A percentile compares a stretch with the other conserved stretches of the same genome.
These are phyloP conservation scores for Synergus umbraculus DNA, from an alignment of 2,888 invertebrate genomes.

Conservation along the genomic window DNA sequence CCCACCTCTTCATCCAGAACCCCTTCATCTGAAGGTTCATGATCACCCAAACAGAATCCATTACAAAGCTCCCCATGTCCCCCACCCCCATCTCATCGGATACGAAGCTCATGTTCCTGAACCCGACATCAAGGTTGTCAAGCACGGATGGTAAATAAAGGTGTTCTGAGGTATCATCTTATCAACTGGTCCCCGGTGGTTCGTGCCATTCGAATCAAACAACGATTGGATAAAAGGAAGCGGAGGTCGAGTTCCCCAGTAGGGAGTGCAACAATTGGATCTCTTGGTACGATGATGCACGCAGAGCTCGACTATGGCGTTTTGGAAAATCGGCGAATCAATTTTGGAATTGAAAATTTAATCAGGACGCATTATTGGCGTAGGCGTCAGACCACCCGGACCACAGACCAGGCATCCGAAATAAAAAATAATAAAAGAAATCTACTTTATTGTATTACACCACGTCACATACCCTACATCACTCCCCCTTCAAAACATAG, in stretches of 20 bases:
- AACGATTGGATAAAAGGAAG: slow-evolving; percentile 28
- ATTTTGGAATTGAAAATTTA: slow-evolving; percentile 15
- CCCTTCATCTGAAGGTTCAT: slow-evolving; percentile 70
- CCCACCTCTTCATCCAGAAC: slow-evolving; percentile 72
- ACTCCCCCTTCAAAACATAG: slow-evolving; percentile 34
- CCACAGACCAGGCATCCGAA: slow-evolving; percentile 64
- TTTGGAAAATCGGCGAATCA: slow-evolving; percentile 12
- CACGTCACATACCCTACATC: slow-evolving; percentile 31
- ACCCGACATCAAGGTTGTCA: slow-evolving; percentile 79
- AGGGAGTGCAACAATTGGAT: slow-evolving; percentile 37
- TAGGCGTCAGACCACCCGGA: slow-evolving; percentile 58
- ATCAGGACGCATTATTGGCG: slow-evolving; percentile 45
- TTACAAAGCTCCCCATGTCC: slow-evolving; percentile 72
- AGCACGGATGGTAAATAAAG: slow-evolving; percentile 75
- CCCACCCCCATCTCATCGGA: slow-evolving; percentile 80
- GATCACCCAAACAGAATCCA: slow-evolving; percentile 66
- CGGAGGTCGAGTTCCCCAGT: slow-evolving; percentile 21
- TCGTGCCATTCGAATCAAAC: slow-evolving; percentile 40
- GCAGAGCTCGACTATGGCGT: slow-evolving; percentile 23
- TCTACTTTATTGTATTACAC: slow-evolving; percentile 50
- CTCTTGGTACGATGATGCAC: slow-evolving; percentile 8
- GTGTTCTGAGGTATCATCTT: slow-evolving; percentile 49
- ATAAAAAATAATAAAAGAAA: slow-evolving; percentile 51
- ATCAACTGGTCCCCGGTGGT: slow-evolving; percentile 65
- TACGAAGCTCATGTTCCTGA: slow-evolving; percentile 78